Percentiles rank a stretch among this genome's conserved stretches.
Evolutionary conservation across 1,140 invertebrate species (phyloP).

Genomic region (Fopius arisanus): DNA sequence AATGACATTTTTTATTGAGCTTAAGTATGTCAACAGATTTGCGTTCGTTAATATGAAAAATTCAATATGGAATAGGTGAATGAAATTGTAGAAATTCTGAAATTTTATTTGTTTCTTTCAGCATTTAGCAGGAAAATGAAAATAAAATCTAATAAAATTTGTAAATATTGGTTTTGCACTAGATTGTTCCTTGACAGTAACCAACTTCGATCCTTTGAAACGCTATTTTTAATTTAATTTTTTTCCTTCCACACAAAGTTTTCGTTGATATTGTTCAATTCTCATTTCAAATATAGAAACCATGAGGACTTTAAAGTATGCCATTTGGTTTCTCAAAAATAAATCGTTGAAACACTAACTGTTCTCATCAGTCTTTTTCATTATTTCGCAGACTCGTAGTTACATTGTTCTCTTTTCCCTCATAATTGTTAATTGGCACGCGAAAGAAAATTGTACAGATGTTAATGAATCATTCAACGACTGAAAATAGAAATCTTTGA

Average conservation of each 20-base stretch:
- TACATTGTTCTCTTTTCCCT: not conserved
- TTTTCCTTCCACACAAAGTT: not conserved
- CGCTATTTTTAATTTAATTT: no score
- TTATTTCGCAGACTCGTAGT: not conserved
- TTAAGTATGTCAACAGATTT: not conserved
- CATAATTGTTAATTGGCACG: constrained; percentile 26
- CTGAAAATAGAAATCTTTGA: constrained; percentile 8
- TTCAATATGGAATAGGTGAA: not conserved
- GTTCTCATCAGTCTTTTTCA: constrained; percentile 12
- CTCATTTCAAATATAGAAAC: not conserved
- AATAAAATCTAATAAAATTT: no score
- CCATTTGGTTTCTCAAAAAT: not conserved
- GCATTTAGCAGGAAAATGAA: no score
- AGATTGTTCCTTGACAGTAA: no score
- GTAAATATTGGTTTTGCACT: no score
- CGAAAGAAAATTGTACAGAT: constrained; percentile 4
- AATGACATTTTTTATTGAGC: not conserved
- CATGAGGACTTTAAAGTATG: not conserved
- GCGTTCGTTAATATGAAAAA: not conserved
- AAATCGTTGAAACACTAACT: constrained; percentile 1
- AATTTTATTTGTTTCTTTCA: no score
- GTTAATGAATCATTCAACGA: constrained; percentile 13
- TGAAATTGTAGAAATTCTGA: no score
- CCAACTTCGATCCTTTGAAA: no score
- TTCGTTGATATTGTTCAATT: not conserved